Percentiles rank a stretch among this genome's conserved stretches.
Evolutionary conservation across 1,140 invertebrate species (phyloP).

Genomic region (Achroia grisella): DNA sequence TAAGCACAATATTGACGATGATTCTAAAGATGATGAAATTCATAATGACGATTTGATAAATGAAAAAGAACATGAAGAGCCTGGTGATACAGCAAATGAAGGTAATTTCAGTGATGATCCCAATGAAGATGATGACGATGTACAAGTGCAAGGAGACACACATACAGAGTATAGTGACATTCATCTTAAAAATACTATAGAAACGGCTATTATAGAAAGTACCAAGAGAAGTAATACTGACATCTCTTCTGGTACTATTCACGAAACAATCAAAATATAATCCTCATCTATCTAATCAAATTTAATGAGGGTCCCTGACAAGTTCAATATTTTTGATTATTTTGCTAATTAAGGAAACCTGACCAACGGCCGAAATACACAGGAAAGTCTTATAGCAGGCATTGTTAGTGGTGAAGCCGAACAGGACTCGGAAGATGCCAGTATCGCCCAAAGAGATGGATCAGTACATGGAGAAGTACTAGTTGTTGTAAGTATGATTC

Average conservation of each 20-base stretch:
- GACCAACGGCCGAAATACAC: slow-evolving; percentile 53
- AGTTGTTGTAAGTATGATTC: slow-evolving; percentile 58
- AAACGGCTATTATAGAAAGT: slow-evolving; percentile 52
- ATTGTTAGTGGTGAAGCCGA: slow-evolving; percentile 78
- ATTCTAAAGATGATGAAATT: slow-evolving; percentile 17
- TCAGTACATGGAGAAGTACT: slow-evolving; percentile 50
- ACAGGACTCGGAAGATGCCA: slow-evolving; percentile 75
- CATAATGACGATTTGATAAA: slow-evolving; percentile 9
- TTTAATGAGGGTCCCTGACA: slow-evolving; percentile 57
- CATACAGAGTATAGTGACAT: slow-evolving; percentile 57
- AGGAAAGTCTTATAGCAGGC: slow-evolving; percentile 76
- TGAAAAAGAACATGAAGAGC: slow-evolving; percentile 17
- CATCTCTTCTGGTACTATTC: slow-evolving; percentile 55
- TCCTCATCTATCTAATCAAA: slow-evolving; percentile 34
- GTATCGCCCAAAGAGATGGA: slow-evolving; percentile 49
- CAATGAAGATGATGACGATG: slow-evolving; percentile 63
- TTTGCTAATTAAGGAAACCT: slow-evolving; percentile 69
- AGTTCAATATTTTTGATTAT: slow-evolving; percentile 70
- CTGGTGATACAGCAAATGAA: slow-evolving; percentile 26
- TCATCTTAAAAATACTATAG: slow-evolving; percentile 26
- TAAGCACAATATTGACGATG: slow-evolving; percentile 26
- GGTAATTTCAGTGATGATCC: slow-evolving; percentile 49
- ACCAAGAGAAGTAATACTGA: slow-evolving; percentile 51
- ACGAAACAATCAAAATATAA: slow-evolving; percentile 54
- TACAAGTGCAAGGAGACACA: slow-evolving; percentile 57